Percentiles rank a stretch among this genome's conserved stretches.
Evolutionary conservation across 2,888 invertebrate genomes (phyloP).

Genomic region (Bibio marci): DNA sequence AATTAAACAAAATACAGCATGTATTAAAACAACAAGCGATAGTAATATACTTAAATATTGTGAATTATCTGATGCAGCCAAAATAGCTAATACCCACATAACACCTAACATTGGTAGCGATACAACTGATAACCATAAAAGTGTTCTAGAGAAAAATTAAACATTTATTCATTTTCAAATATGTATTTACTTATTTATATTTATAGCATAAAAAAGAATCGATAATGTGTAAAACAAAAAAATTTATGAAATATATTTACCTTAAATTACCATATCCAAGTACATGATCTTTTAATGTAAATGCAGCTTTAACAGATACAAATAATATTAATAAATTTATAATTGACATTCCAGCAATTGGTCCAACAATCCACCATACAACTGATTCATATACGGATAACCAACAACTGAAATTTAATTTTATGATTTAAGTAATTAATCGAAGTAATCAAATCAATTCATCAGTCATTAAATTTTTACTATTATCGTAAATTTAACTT

Average conservation of each 20-base stretch:
- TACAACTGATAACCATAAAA: conserved; percentile 74
- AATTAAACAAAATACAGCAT: conserved; percentile 67
- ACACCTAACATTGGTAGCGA: conserved; percentile 69
- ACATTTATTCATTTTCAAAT: too few species aligned
- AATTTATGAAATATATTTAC: conserved; percentile 19
- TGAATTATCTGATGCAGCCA: conserved; percentile 57
- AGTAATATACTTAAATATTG: conserved; percentile 59
- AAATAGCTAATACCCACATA: conserved; percentile 72
- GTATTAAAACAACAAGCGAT: conserved; percentile 56
- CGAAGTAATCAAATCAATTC: too few species aligned
- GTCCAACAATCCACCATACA: conserved; percentile 90
- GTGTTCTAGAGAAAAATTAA: conserved; percentile 36
- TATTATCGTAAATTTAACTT: conserved; percentile 29
- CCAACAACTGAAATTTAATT: conserved; percentile 62
- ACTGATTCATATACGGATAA: conserved; percentile 83
- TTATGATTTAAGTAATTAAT: too few species aligned
- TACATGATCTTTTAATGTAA: conserved; percentile 77
- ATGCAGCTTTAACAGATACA: conserved; percentile 77
- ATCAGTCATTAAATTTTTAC: too few species aligned
- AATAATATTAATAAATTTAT: conserved; percentile 66
- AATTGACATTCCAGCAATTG: conserved; percentile 61
- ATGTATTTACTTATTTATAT: too few species aligned
- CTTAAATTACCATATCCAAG: conserved; percentile 71
- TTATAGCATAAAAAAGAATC: background rate
- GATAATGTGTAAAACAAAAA: background rate